Evolutionary conservation across 1,140 invertebrate species (phyloP).

Genomic region (Orchestia grillus): DNA sequence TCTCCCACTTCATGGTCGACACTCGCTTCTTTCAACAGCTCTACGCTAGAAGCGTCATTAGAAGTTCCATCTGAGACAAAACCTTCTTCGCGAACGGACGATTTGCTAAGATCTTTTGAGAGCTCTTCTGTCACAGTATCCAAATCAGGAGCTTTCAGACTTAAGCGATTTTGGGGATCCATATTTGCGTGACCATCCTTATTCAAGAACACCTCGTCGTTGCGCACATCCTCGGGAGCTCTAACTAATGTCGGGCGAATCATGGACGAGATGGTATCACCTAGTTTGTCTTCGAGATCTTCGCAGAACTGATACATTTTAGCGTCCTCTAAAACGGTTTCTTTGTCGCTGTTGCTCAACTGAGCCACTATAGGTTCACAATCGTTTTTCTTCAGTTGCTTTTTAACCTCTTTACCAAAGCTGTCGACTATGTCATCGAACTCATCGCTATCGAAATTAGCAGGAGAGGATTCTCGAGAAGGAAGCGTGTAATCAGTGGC

Average conservation of each 20-base stretch:
- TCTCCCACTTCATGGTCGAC: background rate
- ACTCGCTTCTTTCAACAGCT: background rate
- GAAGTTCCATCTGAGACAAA: background rate
- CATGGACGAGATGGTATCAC: conserved; percentile 18
- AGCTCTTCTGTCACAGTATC: conserved; percentile 19
- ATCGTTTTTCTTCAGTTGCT: background rate
- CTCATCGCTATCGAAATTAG: conserved; percentile 29
- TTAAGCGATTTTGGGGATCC: background rate
- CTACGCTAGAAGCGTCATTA: conserved; percentile 31
- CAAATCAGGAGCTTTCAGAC: conserved; percentile 31
- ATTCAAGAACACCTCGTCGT: background rate
- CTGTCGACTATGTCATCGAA: conserved; percentile 18
- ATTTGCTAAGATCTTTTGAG: background rate
- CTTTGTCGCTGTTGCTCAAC: background rate
- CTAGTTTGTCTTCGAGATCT: conserved; percentile 21
- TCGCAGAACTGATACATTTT: conserved; percentile 48
- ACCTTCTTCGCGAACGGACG: background rate
- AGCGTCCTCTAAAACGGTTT: background rate
- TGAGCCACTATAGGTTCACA: background rate
- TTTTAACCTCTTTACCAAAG: background rate
- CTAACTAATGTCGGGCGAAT: background rate
- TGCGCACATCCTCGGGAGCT: background rate
- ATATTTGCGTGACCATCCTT: background rate
- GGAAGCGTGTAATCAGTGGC: background rate
- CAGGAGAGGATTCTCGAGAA: background rate